Evolutionary conservation across 2,888 invertebrate genomes (phyloP), one percentile per base, ranked within the genome.

Genomic region (Ophion ventricosus): DNA sequence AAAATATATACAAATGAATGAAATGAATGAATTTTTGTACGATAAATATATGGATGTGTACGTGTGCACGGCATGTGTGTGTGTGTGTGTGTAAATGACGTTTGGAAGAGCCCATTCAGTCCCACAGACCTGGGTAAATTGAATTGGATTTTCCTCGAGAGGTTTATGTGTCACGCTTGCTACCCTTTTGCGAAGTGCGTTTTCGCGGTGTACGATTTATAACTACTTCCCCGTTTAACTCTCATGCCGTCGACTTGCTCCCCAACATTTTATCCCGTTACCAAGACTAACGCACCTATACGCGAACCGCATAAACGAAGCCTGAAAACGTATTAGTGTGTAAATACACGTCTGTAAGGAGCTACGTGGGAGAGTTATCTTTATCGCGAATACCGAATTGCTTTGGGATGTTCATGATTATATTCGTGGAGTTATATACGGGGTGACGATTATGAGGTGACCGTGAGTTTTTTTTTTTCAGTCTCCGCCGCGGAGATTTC

Each of bases 121-220:
- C 70, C 74, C 74, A 74, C 70, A 79, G 72, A 79, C 79, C 82
- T 72, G 49, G 63, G 61, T 75, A 84, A 84, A 84, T 82, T 82
- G 75, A 84, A 84, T 84, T 79, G 84, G 79, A 84, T 84, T 79
- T 84, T 82, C 84, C 84, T 84, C 79, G 40, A 59, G 75, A 43
- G 84, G 66, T 76, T 82, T 79, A 84, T 75, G 79, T 79, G 75
- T 78, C 74, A 77, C 84, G 82, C 69, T 77, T 63, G 59, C 67
- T 73, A 69, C 66, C 80, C 35, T 83, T 82, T 82, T 69, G 74
- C 70, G 56, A 54, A 82, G 78, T 75, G 82, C 82, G 66, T 80
- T 78, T 70, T 73, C 67, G 74, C 74, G 80, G 80, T 67, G 80
- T 67, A 20, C 67, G 74, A 80, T 80, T 80, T 79, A 82, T 82